Evolutionary conservation across 2,888 invertebrate species (phyloP), one percentile per base, ranked within the genome.

Genomic region (Ophion slaviceki): DNA sequence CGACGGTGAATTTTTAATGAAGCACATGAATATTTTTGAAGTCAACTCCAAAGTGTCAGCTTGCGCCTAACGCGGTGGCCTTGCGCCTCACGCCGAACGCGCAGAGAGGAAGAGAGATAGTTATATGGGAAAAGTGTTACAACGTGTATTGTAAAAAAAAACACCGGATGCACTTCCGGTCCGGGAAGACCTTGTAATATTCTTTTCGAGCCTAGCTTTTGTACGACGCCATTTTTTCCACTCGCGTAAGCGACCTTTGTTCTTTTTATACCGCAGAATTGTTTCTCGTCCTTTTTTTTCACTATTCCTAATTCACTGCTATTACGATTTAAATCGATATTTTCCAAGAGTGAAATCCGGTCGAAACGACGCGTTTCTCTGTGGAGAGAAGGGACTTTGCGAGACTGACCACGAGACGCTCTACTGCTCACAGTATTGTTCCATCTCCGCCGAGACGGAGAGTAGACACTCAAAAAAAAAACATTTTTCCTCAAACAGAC

Each of bases 351-450:
- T n/a, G 32, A 53, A 17, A 53, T 64, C 64, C 64, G 64, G 32
- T 36, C 45, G 76, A 36, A 70, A 24, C 28, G n/a, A 79, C n/a
- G 67, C 24, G 57, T 79, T 28, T 59, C 11, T 62, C 36, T 17
- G n/a, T 17, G 36, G 47, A 78, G n/a, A 67, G 40, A 59, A 67
- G 61, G 45, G 66, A 57, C 11, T n/a, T 68, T 53, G 74, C 68
- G 80, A 76, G 72, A 76, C 82, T 80, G 82, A 79, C 40, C 11
- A 62, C 36, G 79, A 68, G 78, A 70, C 78, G 79, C 57, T 80
- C 64, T 40, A 67, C 77, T 59, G 78, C 83, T 75, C 83, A 53
- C 53, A 81, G 80, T 81, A 86, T 86, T 81, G 57, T 53, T 57
- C 57, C 32, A 67, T 53, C 57, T 80, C 66, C 57, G 14, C 45